phyloP scores from a whole-genome alignment of 2,113 vertebrate genomes.

The Bubo scandiacus region DNA sequence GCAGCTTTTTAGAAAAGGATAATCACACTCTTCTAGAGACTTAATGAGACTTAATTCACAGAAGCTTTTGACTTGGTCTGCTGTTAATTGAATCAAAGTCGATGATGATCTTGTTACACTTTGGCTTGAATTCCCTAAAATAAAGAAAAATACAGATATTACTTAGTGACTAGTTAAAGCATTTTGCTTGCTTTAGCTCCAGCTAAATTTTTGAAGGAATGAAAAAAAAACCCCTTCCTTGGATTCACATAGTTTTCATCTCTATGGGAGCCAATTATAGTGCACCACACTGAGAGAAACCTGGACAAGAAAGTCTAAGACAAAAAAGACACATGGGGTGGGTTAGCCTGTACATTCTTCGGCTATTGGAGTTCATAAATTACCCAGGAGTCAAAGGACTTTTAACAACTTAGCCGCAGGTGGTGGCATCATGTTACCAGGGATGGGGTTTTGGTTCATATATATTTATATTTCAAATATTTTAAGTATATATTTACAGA shows the following conservation, averaged over 20 bases:
- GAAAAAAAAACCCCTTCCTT: conserved; percentile 4
- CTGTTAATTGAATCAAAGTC: conserved; percentile 87
- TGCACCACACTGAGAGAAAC: conserved; percentile 66
- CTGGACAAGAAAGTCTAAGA: conserved; percentile 65
- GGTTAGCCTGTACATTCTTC: conserved; percentile 39
- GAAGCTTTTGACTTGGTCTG: conserved; percentile 66
- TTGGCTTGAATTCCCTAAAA: conserved; percentile 84
- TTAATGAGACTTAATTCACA: conserved; percentile 69
- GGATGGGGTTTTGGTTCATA: neutral
- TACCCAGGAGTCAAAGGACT: conserved; percentile 69
- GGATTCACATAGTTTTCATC: conserved; percentile 62
- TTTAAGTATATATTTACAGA: neutral
- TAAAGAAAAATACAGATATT: conserved; percentile 28
- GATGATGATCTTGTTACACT: conserved; percentile 81
- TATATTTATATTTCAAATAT: neutral
- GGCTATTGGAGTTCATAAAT: conserved; percentile 67
- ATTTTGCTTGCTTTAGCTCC: conserved; percentile 68
- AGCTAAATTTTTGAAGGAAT: conserved; percentile 50
- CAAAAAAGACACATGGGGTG: conserved; percentile 64
- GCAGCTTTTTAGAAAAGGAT: conserved; percentile 63
- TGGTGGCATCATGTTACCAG: conserved; percentile 35
- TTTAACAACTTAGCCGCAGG: conserved; percentile 64
- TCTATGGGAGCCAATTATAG: conserved; percentile 77
- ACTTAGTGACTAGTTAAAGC: conserved; percentile 47
- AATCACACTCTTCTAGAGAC: conserved; percentile 50